Base-by-base conservation (phyloP, 2,113 vertebrate genomes). In the Indicator indicator region DNA sequence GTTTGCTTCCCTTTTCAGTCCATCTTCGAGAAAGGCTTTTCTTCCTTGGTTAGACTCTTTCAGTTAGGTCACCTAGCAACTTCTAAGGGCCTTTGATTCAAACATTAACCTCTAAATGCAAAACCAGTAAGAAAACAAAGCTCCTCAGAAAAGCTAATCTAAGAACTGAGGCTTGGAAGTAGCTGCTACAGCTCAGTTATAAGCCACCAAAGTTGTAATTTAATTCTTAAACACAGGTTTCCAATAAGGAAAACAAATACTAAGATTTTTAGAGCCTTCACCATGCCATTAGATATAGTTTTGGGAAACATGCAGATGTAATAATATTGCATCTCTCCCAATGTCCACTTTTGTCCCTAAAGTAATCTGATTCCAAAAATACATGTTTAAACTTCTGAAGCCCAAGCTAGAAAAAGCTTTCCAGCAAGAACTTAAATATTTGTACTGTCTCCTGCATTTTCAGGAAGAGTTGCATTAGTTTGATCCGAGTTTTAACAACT, bases 1-100 rank as follows among this genome's bases (percentile, higher is more conserved):
- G 72, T 90, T 91, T 94, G 86, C 90, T 94, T 94, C 86, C 67
- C 83, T 86, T 93, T 92, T 71, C 92, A 71, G 94, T 54, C 83
- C 94, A 44, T 88, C 83, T 64, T 95, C 69, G 89, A 90, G 88
- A 78, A 94, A 90, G 73, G 72, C 90, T 90, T 86, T 87, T 81
- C 90, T 95, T 80, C 6, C 5, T 91, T 83, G 59, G 36, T 46
- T 72, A 32, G 87, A 6, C 69, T 58, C 80, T 91, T 75, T 86
- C 79, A 63, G 55, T 60, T 59, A 80, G 83, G 94, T 92, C 95
- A 90, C 90, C 58, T 78, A 95, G 95, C 90, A 95, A 54, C 96
- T 93, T 83, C 65, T 32, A 6, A 78, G 69, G 60, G 80, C 80
- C 69, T 86, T 90, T 70, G 73, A 71, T 54, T 83, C 76, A 30